Conservation (phyloP, 2,113 vertebrate species). For the human region GRCh38 chr3:157593001-157593500, state of each 20-base stretch:
- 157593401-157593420: background rate
- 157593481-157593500: background rate
- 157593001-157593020: background rate
- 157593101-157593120: background rate
- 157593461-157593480: background rate
- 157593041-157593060: background rate
- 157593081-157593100: background rate
- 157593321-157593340: background rate
- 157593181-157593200: too few relatives aligned
- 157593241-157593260: too few relatives aligned
- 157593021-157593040: background rate
- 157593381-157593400: background rate
- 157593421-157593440: background rate
- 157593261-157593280: background rate
- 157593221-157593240: too few relatives aligned
- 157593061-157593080: background rate
- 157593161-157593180: background rate
- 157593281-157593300: background rate
- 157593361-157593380: background rate
- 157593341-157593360: background rate
- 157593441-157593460: background rate
- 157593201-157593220: too few relatives aligned
- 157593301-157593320: background rate
- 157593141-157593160: background rate
- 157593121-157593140: background rate